A percentile compares a stretch with the other conserved stretches of the same genome.
Conservation (phyloP, 2,113 vertebrate species). For the Nerophis ophidion region DNA sequence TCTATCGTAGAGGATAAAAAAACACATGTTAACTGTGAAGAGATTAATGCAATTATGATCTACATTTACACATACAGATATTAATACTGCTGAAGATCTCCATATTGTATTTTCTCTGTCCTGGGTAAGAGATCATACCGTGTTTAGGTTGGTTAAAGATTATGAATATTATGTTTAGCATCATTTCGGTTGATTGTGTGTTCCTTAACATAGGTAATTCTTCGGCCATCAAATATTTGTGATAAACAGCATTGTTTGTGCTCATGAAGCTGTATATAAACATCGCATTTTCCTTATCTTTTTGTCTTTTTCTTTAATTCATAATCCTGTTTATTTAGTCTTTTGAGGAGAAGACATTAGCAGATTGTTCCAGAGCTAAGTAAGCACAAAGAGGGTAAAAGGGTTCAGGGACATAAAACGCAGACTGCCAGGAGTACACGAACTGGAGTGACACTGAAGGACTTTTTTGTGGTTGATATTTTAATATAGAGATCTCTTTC, state of each 20-base stretch:
- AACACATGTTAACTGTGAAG: neutral
- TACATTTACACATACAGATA: neutral
- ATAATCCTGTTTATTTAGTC: conserved; percentile 69
- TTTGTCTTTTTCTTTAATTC: conserved; percentile 40
- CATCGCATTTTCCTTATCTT: conserved; percentile 35
- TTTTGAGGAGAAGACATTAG: conserved; percentile 54
- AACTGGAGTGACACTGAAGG: conserved; percentile 36
- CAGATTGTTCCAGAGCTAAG: conserved; percentile 63
- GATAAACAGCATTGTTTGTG: conserved; percentile 38
- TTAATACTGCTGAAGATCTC: neutral
- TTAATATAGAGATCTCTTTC: neutral
- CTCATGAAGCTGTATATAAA: conserved; percentile 18
- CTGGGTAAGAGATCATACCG: conserved; percentile 13
- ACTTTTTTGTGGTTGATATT: conserved; percentile 5
- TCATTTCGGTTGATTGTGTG: conserved; percentile 33
- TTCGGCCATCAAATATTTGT: conserved; percentile 37
- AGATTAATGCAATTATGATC: neutral
- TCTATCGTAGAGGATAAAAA: neutral
- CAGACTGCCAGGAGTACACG: conserved; percentile 25
- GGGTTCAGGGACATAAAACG: conserved; percentile 56
- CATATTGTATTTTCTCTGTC: neutral
- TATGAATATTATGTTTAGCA: conserved; percentile 11
- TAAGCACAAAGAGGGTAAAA: conserved; percentile 48
- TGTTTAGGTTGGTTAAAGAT: conserved; percentile 28
- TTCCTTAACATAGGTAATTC: conserved; percentile 30